These are phyloP conservation scores for Toxotes jaculatrix DNA, from an alignment of 2,113 vertebrate species.

Conservation along the genomic window DNA sequence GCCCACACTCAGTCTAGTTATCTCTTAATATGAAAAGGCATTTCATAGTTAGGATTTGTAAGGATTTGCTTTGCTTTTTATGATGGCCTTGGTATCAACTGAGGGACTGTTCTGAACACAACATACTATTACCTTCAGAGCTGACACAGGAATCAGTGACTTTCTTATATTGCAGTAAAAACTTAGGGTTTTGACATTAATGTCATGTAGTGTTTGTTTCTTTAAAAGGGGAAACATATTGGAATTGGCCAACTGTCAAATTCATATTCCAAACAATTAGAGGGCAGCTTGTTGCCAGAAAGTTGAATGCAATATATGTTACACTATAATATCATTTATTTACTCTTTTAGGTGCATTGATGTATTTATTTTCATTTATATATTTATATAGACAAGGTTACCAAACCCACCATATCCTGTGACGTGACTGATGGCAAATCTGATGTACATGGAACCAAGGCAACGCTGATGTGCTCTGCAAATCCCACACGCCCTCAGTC, in stretches of 20 bases:
- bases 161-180: not conserved
- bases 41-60: no score
- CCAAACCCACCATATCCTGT: constrained; percentile 66
- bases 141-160: not conserved
- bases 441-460: not conserved
- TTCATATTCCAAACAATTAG: no score
- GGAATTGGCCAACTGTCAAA: no score
- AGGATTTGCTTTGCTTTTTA: not conserved
- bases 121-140: not conserved
- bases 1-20: not conserved
- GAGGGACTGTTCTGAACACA: not conserved
- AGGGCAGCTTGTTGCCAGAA: no score
- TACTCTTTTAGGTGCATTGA: not conserved
- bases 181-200: not conserved
- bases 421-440: not conserved
- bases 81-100: not conserved
- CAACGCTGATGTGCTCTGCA: constrained; percentile 61
- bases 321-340: not conserved
- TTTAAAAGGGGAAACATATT: no score
- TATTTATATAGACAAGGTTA: constrained; percentile 46
- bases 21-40: constrained; percentile 15
- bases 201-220: not conserved
- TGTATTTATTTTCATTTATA: not conserved
- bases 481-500: not conserved
- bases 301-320: not conserved